Base-by-base conservation (phyloP, 2,888 invertebrate species). In the Eilema griseolum region DNA sequence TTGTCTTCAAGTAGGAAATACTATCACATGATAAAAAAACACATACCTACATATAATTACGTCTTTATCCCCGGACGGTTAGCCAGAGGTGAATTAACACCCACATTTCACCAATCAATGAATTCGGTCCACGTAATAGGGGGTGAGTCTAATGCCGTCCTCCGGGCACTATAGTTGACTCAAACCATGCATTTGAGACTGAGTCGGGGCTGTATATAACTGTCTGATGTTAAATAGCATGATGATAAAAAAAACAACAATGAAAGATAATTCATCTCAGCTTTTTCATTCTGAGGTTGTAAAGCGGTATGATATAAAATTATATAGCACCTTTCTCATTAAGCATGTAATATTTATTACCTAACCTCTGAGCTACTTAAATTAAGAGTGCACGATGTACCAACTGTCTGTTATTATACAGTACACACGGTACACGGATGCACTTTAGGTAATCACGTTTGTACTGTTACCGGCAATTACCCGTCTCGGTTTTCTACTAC, bases 381-480 rank as follows among this genome's bases (percentile, higher is more conserved):
- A 52, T 52, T n/a, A 16, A 59, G 59, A 59, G 26, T 24, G 59
- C 59, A 14, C 24, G 59, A 59, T 59, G 16, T 59, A 26, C 59
- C 26, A 26, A 26, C 26, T 59, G 23, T 26, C 24, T 46, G 52
- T 52, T 52, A 52, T 59, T 26, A 20, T 16, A 26, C 26, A 28
- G 26, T 59, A 59, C 14, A 59, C 28, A 20, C 26, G 26, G 33
- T 62, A 41, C 61, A 71, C 63, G 71, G 73, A 72, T 76, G 75
- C 77, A 79, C 69, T 73, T 69, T 73, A 74, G 67, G 70, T 80
- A 79, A 79, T 81, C 78, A 76, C 73, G 73, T 92, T 92, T 92
- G 89, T 86, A 85, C 88, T 84, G 87, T 89, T 90, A 88, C 89
- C 84, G 88, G 85, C 91, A 92, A 92, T 93, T 92, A 93, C 88